Evolutionary conservation across 2,113 vertebrate genomes (phyloP).

Genomic region (Tursiops truncatus): DNA sequence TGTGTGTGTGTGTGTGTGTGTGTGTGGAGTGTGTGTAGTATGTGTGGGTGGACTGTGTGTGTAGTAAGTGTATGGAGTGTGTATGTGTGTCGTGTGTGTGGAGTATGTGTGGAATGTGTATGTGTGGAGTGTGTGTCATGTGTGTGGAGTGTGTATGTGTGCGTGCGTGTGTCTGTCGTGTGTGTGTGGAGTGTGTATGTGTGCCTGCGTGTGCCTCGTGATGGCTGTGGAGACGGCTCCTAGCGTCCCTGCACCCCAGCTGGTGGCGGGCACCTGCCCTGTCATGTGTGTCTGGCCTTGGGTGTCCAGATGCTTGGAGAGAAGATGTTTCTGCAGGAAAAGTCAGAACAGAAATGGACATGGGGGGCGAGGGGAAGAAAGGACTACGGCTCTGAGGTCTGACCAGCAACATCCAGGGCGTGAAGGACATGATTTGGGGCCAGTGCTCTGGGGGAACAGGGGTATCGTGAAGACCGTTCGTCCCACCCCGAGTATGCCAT

Average conservation of each 20-base stretch:
- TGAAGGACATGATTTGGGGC: neutral
- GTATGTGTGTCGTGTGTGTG: no score
- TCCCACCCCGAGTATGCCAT: neutral
- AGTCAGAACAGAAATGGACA: neutral
- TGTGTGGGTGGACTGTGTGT: neutral
- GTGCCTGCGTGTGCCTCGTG: neutral
- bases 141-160: neutral
- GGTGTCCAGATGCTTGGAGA: neutral
- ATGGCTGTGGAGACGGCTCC: neutral
- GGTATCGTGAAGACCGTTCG: neutral
- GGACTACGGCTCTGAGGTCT: neutral
- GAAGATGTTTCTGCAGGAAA: neutral
- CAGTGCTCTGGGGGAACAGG: neutral
- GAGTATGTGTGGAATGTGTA: no score
- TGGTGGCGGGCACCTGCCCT: neutral
- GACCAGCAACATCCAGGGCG: neutral
- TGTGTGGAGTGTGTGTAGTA: no score
- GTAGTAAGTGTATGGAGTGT: neutral
- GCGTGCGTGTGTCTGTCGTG: rapidly evolving
- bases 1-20: neutral
- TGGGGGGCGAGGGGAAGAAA: neutral
- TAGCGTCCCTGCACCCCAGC: neutral
- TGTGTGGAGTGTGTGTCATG: neutral
- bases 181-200: neutral
- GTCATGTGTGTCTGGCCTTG: neutral